Percentiles rank a stretch among this genome's conserved stretches.
These are phyloP conservation scores for Gallinago undulata DNA, from an alignment of 2,113 vertebrate species.

Conservation along the genomic window DNA sequence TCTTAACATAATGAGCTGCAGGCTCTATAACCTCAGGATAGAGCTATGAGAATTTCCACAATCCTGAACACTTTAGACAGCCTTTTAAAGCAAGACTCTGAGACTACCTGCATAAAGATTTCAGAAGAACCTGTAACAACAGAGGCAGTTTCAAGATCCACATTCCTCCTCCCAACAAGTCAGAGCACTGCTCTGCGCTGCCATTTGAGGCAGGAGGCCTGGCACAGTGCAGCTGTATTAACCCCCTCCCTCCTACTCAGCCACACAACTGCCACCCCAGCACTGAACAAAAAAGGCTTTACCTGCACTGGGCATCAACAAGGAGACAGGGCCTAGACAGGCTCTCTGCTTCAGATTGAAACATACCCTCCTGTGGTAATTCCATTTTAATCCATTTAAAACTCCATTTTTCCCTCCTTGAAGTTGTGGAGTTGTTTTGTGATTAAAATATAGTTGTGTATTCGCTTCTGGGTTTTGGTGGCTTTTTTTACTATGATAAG, in stretches of 20 bases:
- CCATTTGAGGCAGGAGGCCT: neutral
- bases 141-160: neutral
- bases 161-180: conserved; percentile 43
- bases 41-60: neutral
- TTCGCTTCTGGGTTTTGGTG: neutral
- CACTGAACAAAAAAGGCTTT: neutral
- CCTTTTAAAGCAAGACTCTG: neutral
- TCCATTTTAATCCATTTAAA: neutral
- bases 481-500: neutral
- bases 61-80: neutral
- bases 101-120: neutral
- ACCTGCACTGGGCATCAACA: neutral
- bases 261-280: neutral
- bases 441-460: neutral
- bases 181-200: neutral
- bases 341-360: neutral
- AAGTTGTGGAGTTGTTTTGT: neutral
- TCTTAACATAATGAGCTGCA: conserved; percentile 20
- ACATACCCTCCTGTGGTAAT: neutral
- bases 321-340: neutral
- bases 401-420: neutral
- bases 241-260: neutral
- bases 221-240: neutral
- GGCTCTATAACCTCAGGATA: conserved; percentile 5
- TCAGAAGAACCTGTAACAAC: conserved; percentile 34